A percentile compares a stretch with the other conserved stretches of the same genome.
Conservation (phyloP, 2,888 invertebrate species). For the Lissocephala sabroskyi region DNA sequence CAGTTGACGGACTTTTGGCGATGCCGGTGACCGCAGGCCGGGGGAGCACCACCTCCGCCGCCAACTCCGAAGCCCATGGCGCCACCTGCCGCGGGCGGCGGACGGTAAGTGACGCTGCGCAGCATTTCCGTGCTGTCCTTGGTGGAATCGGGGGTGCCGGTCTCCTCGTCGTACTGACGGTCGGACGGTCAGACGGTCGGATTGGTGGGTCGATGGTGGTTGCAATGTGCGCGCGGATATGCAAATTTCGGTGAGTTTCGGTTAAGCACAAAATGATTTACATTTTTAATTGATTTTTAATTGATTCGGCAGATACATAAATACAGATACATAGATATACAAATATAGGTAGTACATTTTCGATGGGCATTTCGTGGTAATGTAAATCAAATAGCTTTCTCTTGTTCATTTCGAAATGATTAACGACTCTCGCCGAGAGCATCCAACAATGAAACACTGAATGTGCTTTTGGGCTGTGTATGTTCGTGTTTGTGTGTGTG, state of each 20-base stretch:
- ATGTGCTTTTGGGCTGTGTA: too few relatives aligned
- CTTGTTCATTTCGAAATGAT: too few relatives aligned
- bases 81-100: slow-evolving; percentile 63
- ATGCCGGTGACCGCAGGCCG: slow-evolving; percentile 36
- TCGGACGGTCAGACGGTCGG: neutral
- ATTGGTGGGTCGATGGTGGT: slow-evolving; percentile 16
- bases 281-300: slow-evolving; percentile 60
- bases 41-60: slow-evolving; percentile 26
- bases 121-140: slow-evolving; percentile 74
- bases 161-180: slow-evolving; percentile 73
- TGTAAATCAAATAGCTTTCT: slow-evolving; percentile 2
- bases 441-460: slow-evolving; percentile 32
- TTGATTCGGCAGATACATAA: slow-evolving; percentile 48
- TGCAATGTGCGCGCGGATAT: slow-evolving; percentile 26
- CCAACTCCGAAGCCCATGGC: slow-evolving; percentile 21
- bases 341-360: too few relatives aligned
- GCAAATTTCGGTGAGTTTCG: slow-evolving; percentile 53
- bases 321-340: too few relatives aligned
- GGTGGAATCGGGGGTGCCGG: slow-evolving; percentile 74
- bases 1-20: slow-evolving; percentile 77
- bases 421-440: slow-evolving; percentile 4
- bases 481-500: too few relatives aligned
- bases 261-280: slow-evolving; percentile 64
- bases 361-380: too few relatives aligned
- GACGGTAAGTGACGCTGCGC: slow-evolving; percentile 79